Conservation (phyloP, 2,888 invertebrate genomes). For the Limnephilus rhombicus region DNA sequence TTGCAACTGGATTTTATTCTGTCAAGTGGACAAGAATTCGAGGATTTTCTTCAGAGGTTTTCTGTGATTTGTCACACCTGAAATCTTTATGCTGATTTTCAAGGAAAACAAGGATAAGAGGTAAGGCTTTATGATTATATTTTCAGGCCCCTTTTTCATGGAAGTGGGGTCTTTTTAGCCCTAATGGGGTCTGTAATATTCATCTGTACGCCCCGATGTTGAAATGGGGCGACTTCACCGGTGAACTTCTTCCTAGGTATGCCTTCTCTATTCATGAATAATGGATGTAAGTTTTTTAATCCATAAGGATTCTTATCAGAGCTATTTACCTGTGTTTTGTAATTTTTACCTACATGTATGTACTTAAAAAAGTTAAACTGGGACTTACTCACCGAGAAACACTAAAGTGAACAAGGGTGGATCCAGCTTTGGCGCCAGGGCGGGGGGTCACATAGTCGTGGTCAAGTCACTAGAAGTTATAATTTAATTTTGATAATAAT, state of each 20-base stretch:
- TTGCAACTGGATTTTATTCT: neutral
- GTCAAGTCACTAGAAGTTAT: no score
- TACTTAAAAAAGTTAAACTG: no score
- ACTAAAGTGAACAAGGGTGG: no score
- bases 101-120: conserved; percentile 6
- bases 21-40: neutral
- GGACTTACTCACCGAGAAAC: no score
- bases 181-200: conserved; percentile 24
- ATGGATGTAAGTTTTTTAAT: neutral
- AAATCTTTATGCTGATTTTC: conserved; percentile 1
- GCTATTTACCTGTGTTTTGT: neutral
- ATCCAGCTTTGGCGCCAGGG: no score
- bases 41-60: neutral
- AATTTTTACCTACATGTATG: no score
- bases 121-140: neutral
- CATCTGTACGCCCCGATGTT: neutral
- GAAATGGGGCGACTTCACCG: neutral
- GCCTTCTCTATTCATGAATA: neutral
- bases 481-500: no score
- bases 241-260: neutral
- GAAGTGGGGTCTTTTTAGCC: neutral
- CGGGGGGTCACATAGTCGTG: no score
- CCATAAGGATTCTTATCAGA: neutral
- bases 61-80: neutral
- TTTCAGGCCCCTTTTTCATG: neutral